Evolutionary conservation across 35 echinoderm and acorn worm species (phyloP), one percentile per base, ranked within the genome.

Genomic region (Nesometra sesokonis): DNA sequence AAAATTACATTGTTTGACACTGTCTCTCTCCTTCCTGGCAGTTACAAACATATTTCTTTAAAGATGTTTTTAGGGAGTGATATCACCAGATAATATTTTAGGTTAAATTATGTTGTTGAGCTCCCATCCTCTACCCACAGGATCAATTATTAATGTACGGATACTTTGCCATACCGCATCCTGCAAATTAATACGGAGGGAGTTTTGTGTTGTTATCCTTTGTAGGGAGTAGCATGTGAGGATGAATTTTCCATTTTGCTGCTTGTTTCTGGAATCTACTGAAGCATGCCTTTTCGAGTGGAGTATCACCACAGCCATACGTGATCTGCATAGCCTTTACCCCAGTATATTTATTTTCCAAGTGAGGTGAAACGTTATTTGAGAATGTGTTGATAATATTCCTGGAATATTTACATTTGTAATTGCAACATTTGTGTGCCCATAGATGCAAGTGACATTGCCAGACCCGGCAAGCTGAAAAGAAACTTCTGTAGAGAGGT

Each of bases 341-440:
- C 23, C 79, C 87, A 76, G 86, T 86, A 88, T 43, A 34, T 84
- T 27, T 79, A 88, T 84, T 88, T 78, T 31, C 43, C 30, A 86
- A 88, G 31, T 76, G 85, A 84, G 85, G 57, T 87, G 80, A 91
- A 77, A 31, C 82, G 32, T 23, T 35, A 91, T 57, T 83, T 87
- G 90, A 86, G 78, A 91, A 91, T 87, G 78, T 37, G 78, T 9
- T 84, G 85, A 87, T 91, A 79, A 88, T 85, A 92, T 47, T 92
- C 23, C 36, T 4, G 46, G 85, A 85, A 78, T 87, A 92, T 92
- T 29, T 92, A 80, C 32, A 88, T 88, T 88, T 92, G 57, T 92
- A 91, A 77, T 87, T 46, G 82, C 79, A 9, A 91, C 90, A 91
- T 91, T 91, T 91, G 90, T 87, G 78, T 88, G 90, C 33, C 90